Conservation (phyloP, 2,113 vertebrate species). For the Heteronetta atricapilla region DNA sequence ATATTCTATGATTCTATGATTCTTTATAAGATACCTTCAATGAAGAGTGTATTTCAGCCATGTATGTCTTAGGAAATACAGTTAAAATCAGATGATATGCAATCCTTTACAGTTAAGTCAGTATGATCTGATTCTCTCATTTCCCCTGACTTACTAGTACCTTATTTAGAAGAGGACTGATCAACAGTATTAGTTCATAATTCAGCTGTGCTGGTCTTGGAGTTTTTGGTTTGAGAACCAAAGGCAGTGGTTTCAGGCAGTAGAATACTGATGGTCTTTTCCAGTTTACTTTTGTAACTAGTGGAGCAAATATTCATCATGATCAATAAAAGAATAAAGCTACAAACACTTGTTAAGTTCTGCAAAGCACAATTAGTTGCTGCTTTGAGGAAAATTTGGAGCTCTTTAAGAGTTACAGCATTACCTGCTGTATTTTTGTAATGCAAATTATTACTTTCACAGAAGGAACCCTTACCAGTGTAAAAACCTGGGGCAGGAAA, state of each 20-base stretch:
- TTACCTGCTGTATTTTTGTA: background rate
- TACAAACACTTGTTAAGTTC: background rate
- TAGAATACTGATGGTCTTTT: background rate
- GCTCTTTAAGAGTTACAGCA: background rate
- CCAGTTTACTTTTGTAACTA: background rate
- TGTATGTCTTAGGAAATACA: background rate
- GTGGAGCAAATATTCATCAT: background rate
- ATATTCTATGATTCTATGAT: too few species aligned
- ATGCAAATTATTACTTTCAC: background rate
- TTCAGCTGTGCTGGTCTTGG: background rate
- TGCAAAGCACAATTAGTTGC: too few species aligned
- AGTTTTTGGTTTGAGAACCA: background rate
- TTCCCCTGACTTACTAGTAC: background rate
- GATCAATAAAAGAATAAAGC: background rate
- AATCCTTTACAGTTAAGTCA: background rate
- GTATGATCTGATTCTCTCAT: background rate
- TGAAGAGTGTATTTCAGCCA: background rate
- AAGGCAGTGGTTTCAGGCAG: too few species aligned
- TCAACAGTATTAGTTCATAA: background rate
- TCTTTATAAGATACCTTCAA: background rate
- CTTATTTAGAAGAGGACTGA: background rate
- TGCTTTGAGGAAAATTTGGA: too few species aligned
- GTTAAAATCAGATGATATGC: background rate
- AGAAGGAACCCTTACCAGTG: background rate
- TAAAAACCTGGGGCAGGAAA: background rate